Percentiles rank a stretch among this genome's conserved stretches.
These are phyloP conservation scores for Halcyon senegalensis DNA, from an alignment of 2,113 vertebrate species.

Conservation along the genomic window DNA sequence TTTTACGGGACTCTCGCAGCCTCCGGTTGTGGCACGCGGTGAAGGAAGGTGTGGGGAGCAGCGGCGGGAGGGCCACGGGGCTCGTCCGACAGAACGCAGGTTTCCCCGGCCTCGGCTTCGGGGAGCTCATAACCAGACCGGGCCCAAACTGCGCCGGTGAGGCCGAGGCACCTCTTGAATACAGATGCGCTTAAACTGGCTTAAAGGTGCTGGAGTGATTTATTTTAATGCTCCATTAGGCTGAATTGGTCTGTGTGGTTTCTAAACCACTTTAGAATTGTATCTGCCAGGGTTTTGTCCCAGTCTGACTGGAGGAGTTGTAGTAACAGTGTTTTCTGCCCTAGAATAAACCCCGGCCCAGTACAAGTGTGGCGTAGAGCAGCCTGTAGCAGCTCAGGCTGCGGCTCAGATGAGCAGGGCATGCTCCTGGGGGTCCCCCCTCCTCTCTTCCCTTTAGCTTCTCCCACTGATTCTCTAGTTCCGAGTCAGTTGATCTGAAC, in stretches of 20 bases:
- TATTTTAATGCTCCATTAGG: conserved; percentile 64
- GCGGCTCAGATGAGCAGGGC: background rate
- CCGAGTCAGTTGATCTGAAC: background rate
- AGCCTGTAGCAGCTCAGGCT: background rate
- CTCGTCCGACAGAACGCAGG: background rate
- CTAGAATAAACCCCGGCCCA: background rate
- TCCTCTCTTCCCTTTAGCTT: background rate
- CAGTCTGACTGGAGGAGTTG: background rate
- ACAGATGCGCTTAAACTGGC: conserved; percentile 61
- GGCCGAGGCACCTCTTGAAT: conserved; percentile 34
- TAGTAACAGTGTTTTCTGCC: background rate
- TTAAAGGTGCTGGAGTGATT: conserved; percentile 62
- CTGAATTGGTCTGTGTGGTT: conserved; percentile 59
- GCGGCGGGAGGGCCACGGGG: background rate
- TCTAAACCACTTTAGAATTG: conserved; percentile 50
- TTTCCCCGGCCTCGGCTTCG: background rate
- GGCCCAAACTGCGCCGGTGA: conserved; percentile 31
- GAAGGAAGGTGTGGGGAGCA: background rate
- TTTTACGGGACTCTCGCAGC: background rate
- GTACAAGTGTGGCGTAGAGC: background rate
- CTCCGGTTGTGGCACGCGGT: background rate
- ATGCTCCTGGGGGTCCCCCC: background rate
- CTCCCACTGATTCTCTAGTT: background rate
- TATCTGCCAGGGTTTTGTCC: conserved; percentile 35
- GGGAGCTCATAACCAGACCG: background rate